These are phyloP conservation scores for Germaria angustata DNA, from an alignment of 2,888 invertebrate genomes.

Conservation along the genomic window DNA sequence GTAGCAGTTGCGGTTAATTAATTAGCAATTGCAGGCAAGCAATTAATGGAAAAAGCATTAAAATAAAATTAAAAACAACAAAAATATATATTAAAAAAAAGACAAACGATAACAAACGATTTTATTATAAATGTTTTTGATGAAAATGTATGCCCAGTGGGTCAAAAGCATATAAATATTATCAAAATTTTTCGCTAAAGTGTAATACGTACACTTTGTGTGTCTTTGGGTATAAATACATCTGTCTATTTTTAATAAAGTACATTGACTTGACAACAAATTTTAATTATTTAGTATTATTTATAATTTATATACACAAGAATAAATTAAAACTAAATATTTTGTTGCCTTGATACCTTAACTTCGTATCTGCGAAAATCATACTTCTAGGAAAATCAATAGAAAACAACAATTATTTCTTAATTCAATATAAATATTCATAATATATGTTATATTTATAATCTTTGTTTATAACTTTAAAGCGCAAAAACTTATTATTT, in stretches of 20 bases:
- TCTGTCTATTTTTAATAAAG: background rate
- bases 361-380: too few species aligned
- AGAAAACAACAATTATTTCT: too few species aligned
- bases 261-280: background rate
- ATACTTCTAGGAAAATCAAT: too few species aligned
- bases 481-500: too few species aligned
- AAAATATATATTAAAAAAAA: constrained; percentile 23
- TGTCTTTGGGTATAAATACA: background rate
- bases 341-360: too few species aligned
- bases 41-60: constrained; percentile 41
- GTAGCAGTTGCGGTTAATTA: constrained; percentile 61
- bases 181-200: background rate
- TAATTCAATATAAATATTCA: too few species aligned
- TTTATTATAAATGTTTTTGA: background rate
- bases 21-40: constrained; percentile 65
- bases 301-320: background rate
- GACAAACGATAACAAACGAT: background rate
- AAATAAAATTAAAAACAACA: constrained; percentile 44
- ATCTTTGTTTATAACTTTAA: too few species aligned
- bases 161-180: background rate
- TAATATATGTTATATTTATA: too few species aligned
- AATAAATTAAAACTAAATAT: too few species aligned
- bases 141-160: constrained; percentile 34
- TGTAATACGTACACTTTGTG: background rate
- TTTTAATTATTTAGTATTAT: background rate